Evolutionary conservation across 2,113 vertebrate genomes (phyloP), one percentile per base, ranked within the genome.

Genomic region (Scomber colias): DNA sequence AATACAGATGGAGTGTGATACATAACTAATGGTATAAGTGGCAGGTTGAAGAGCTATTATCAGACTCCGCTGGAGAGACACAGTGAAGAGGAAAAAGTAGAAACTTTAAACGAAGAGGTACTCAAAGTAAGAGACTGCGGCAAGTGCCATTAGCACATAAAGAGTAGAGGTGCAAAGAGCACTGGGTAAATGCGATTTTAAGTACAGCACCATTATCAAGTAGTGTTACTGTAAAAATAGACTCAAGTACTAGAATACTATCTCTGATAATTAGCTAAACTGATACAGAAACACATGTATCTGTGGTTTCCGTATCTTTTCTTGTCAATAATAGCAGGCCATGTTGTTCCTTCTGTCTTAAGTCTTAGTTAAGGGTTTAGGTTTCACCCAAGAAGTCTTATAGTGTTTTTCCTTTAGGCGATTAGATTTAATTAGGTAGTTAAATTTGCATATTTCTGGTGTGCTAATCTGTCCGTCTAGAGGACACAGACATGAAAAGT

Each of bases 1-100:
- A 65, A 84, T 84, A 53, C 30, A 72, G 46, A 59, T 45, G 64
- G 70, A 82, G 54, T 48, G 70, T 61, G 50, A 74, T 66, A 60
- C 31, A 48, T 67, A 49, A 61, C 15, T 87, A 83, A 81, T 77
- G 10, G 59, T 63, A 5, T 74, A 71, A 54, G 21, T 49, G 35
- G 57, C 6, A 40, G 6, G 35, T 2, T 48, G 21, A 40, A 14
- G 31, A 76, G 72, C 17, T 44, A 45, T 84, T 67, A 35, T 69
- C 50, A 35, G 16, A 54, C 64, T 56, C 74, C 72, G 57, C 35
- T 57, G 49, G 21, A 55, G 63, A 46, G 71, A 82, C 16, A 60
- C 24, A 46, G 40, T 11, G 35, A 82, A 31, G 46, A 69, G n/a
- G 50, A 55, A 62, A 57, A 72, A 62, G 51, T 3, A 14, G 40